Percentiles rank a stretch among this genome's conserved stretches.
These are phyloP conservation scores for Manis crassicaudata DNA, from an alignment of 2,797 vertebrate species.

Conservation along the genomic window DNA sequence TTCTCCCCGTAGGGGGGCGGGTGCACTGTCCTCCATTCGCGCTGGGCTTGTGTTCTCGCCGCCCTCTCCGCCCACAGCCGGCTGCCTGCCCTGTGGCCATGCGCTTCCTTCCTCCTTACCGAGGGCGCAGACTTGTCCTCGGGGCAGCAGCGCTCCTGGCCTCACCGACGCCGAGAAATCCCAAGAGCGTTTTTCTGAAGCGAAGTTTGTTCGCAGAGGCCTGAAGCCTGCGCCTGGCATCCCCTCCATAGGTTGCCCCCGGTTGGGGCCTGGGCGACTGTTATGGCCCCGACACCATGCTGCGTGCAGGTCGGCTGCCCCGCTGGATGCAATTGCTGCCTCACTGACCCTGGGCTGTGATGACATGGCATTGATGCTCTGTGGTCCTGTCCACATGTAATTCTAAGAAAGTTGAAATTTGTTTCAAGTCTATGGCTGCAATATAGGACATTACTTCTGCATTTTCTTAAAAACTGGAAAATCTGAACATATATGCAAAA, in stretches of 20 bases:
- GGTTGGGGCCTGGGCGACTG: no score
- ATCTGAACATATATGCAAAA: neutral
- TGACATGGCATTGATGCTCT: neutral
- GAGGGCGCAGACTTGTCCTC: neutral
- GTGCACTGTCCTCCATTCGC: neutral
- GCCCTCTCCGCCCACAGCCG: neutral
- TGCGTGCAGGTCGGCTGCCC: no score
- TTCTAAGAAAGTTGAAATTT: neutral
- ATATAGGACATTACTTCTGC: neutral
- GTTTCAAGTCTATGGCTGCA: neutral
- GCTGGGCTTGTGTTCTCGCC: neutral
- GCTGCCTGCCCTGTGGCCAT: no score
- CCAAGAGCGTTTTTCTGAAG: neutral
- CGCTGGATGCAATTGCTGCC: no score
- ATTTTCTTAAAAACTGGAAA: neutral
- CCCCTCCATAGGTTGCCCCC: no score
- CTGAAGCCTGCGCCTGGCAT: neutral
- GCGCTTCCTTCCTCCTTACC: neutral
- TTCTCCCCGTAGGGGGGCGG: neutral
- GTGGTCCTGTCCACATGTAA: neutral
- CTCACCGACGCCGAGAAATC: neutral
- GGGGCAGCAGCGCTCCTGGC: neutral
- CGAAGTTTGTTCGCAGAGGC: neutral
- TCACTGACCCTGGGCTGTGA: neutral
- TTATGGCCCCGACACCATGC: no score